Base-by-base conservation (phyloP, 2,113 vertebrate genomes). In the Pithys albifrons region DNA sequence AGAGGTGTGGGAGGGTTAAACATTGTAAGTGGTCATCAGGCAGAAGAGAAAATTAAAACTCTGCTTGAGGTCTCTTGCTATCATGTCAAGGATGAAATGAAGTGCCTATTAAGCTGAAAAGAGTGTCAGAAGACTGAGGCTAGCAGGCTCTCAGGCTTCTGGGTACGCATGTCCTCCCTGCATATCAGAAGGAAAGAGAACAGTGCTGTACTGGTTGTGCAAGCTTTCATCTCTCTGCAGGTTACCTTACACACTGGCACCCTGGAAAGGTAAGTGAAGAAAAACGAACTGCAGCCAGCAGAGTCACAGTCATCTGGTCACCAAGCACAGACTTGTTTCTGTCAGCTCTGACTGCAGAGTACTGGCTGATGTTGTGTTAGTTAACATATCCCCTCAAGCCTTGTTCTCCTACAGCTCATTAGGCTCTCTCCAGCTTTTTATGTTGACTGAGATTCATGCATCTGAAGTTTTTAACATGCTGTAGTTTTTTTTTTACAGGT, bases 21-120 rank as follows among this genome's bases (percentile, higher is more conserved):
- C 0, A 0, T 64, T 10, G 0, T 72, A 41, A 85, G 74, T 24
- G 75, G 58, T 78, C 79, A 83, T 48, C 54, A 77, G 85, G 55
- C 75, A 90, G 88, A 70, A 88, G 46, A 73, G 49, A 73, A 90
- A 90, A 95, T 93, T 70, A 88, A 91, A 88, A 43, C 85, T 66
- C 82, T 83, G 70, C 92, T 93, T 85, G 62, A 85, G 54, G 58
- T 93, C 31, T 66, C 51, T 83, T 13, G 3, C 58, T 43, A 18
- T 58, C 6, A 7, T 6, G 31, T 79, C 75, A 83, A 54, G 72
- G 92, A 51, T 93, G 85, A 88, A 88, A 66, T 24, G 67, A 88
- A 94, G 54, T 46, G 64, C 85, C 59, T 77, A 0, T 82, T 88
- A 86, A 77, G 75, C 79, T 74, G n/a, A 27, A 28, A 67, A 72